Evolutionary conservation across 2,888 invertebrate genomes (phyloP).

Genomic region (Apodemia mormo): DNA sequence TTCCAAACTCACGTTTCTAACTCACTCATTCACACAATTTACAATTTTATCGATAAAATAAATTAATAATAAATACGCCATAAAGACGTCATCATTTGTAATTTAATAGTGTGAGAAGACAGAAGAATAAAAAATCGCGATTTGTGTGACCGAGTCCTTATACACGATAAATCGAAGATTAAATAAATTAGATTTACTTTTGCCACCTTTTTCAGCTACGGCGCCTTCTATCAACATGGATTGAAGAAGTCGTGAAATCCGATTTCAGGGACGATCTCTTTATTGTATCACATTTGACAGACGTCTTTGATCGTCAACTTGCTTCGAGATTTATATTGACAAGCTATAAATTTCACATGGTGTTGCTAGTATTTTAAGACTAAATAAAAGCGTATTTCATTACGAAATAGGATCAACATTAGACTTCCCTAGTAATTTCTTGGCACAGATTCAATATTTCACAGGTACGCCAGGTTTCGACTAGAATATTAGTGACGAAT

Average conservation of each 20-base stretch:
- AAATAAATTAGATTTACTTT: slow-evolving; percentile 1
- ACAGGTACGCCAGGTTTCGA: not conserved
- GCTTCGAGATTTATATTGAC: slow-evolving; percentile 13
- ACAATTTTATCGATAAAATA: too few species aligned
- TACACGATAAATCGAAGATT: not conserved
- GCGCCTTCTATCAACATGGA: not conserved
- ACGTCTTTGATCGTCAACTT: slow-evolving; percentile 13
- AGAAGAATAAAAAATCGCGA: too few species aligned
- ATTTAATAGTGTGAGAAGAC: too few species aligned
- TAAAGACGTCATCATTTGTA: too few species aligned
- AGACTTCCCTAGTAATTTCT: slow-evolving; percentile 11
- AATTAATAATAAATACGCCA: too few species aligned
- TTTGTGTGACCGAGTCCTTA: not conserved
- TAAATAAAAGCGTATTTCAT: slow-evolving; percentile 12
- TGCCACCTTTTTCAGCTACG: slow-evolving; percentile 2
- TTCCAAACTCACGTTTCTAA: too few species aligned
- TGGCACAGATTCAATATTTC: not conserved
- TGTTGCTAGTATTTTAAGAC: slow-evolving; percentile 16
- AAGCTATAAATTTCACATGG: slow-evolving; percentile 12
- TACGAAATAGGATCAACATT: slow-evolving; percentile 16
- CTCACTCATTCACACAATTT: too few species aligned
- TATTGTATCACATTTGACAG: slow-evolving; percentile 7
- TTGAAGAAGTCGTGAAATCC: slow-evolving; percentile 6
- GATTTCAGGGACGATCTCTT: slow-evolving; percentile 14
- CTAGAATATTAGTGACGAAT: not conserved